phyloP scores from a whole-genome alignment of 2,113 vertebrate genomes.

The Lethenteron reissneri region DNA sequence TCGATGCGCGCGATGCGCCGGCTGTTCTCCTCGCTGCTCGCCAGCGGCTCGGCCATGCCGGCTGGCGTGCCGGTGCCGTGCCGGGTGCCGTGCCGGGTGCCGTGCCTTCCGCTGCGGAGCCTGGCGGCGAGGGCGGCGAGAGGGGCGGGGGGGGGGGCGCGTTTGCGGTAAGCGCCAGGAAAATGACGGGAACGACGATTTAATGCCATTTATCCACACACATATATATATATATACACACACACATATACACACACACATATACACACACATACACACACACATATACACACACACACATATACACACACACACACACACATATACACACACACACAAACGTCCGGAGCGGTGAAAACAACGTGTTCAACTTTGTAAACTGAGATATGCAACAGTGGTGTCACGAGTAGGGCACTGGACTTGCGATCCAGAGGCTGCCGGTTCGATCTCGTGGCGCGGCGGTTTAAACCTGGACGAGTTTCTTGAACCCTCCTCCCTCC shows the following conservation, averaged over 20 bases:
- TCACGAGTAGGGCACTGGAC: no score
- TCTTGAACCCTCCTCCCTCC: no score
- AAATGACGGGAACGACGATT: neutral
- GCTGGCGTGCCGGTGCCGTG: neutral
- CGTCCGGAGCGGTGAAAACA: no score
- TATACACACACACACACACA: no score
- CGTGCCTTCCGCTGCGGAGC: neutral
- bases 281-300: neutral
- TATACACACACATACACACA: no score
- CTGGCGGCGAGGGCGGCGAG: neutral
- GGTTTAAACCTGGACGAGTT: no score
- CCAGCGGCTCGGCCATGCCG: slow-evolving; percentile 25
- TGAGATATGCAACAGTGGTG: no score
- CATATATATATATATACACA: neutral
- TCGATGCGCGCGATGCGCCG: slow-evolving; percentile 45
- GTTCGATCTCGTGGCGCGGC: no score
- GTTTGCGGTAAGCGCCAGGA: neutral
- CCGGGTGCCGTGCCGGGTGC: neutral
- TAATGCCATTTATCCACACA: neutral
- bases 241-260: no score
- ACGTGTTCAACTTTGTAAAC: no score
- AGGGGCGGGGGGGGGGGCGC: neutral
- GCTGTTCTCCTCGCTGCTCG: slow-evolving; percentile 26
- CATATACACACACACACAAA: no score
- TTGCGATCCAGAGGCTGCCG: no score